Conservation (phyloP, 2,888 invertebrate genomes). For the Eilema sororculum region DNA sequence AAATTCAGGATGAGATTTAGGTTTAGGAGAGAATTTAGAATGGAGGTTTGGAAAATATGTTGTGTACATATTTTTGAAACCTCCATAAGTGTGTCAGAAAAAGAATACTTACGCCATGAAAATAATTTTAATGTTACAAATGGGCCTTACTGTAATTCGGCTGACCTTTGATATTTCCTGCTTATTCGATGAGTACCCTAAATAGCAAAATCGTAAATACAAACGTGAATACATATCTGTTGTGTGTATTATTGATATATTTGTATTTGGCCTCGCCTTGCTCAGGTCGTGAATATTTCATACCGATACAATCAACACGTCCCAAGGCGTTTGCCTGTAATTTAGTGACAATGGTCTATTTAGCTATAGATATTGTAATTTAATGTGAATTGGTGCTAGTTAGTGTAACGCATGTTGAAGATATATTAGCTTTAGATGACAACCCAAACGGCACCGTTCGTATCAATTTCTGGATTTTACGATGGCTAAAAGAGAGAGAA, state of each 20-base stretch:
- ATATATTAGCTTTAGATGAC: conserved; percentile 16
- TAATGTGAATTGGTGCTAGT: conserved; percentile 49
- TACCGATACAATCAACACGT: conserved; percentile 60
- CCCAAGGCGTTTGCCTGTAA: conserved; percentile 61
- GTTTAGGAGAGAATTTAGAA: too few relatives aligned
- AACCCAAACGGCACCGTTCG: not conserved
- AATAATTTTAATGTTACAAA: too few relatives aligned
- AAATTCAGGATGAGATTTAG: too few relatives aligned
- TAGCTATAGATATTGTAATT: conserved; percentile 52
- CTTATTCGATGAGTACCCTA: not conserved
- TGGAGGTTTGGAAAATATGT: too few relatives aligned
- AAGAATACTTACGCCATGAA: too few relatives aligned
- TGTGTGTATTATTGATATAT: conserved; percentile 45
- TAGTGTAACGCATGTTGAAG: conserved; percentile 34
- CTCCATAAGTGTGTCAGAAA: too few relatives aligned
- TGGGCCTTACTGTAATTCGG: too few relatives aligned
- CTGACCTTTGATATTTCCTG: too few relatives aligned
- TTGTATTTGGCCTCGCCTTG: conserved; percentile 43
- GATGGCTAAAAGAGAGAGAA: conserved; percentile 14
- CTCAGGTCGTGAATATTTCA: conserved; percentile 53
- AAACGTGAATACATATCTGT: conserved; percentile 26
- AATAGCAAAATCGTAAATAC: conserved; percentile 11
- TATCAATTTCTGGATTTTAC: not conserved
- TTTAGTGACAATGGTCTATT: conserved; percentile 62
- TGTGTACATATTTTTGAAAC: too few relatives aligned